Base-by-base conservation (phyloP, 2,113 vertebrate genomes). In the Carlito syrichta region DNA sequence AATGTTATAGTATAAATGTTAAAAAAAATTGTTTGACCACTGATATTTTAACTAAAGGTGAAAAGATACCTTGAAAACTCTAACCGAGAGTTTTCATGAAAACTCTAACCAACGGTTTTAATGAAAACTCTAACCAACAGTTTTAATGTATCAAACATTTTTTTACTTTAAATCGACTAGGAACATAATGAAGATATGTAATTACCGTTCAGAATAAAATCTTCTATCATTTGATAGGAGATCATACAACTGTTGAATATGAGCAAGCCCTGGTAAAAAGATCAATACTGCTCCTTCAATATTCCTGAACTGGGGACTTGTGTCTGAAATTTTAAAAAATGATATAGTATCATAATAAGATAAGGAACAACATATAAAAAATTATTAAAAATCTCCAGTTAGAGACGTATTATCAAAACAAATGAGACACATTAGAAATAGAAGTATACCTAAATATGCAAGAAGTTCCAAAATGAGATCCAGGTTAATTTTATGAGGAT, bases 401-500 rank as follows among this genome's bases (percentile, higher is more conserved):
- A 93, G 40, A 50, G 94, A 77, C 43, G 20, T 19, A 87, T 95
- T 86, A 84, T 68, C 73, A 88, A 94, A 62, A 88, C 30, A 58
- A 76, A 94, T 2, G n/a, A 40, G 68, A 60, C 27, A 54, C 10
- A 58, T 35, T 35, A 85, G 73, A 73, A 84, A 69, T 1, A 89
- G 60, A 69, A 69, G 48, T 10, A 32, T 99, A 99, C 99, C 99
- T 94, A 99, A 98, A 95, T 99, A 99, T 23, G 97, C 97, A 60
- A 99, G 98, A 88, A 99, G 98, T 76, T 99, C 99, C 92, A 99
- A 97, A 93, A 99, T 98, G 89, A 99, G 99, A 94, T 99, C 99
- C 98, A 99, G 98, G 97, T 99, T 99, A 98, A 99, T 99, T 98
- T 99, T 99, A 94, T 99, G 99, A 16, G 99, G 99, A 97, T 99